Conservation (phyloP, 2,113 vertebrate species). For the Ceuthmochares aereus region DNA sequence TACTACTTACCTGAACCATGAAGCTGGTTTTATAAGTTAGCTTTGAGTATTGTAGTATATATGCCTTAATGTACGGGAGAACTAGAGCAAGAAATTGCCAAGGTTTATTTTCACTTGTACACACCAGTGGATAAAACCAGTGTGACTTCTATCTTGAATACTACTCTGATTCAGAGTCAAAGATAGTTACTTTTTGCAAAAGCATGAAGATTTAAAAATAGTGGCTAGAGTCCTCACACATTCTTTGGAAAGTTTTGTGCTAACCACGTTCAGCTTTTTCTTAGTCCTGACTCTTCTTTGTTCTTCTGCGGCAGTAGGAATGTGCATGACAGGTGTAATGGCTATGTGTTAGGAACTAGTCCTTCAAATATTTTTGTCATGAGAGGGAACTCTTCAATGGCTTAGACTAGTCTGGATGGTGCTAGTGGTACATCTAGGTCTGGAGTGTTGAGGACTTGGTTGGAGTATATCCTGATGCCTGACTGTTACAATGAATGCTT, state of each 20-base stretch:
- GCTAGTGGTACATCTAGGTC: neutral
- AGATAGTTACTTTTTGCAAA: neutral
- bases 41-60: neutral
- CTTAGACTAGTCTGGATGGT: neutral
- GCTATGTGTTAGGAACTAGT: fast-evolving
- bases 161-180: neutral
- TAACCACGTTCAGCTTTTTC: neutral
- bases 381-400: neutral
- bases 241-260: neutral
- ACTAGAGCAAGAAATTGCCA: neutral
- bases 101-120: neutral
- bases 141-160: neutral
- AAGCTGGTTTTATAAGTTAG: neutral
- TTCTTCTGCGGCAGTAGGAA: neutral
- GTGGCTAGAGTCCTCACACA: fast-evolving
- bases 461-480: neutral
- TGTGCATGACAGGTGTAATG: neutral
- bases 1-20: neutral
- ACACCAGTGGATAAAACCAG: neutral
- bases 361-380: neutral
- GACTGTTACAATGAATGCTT: neutral
- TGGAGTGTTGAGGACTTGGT: neutral
- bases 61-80: neutral
- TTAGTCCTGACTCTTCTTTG: neutral
- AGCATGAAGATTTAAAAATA: neutral